Base-by-base conservation (phyloP, 2,888 invertebrate genomes). In the Drosophila pegasa region DNA sequence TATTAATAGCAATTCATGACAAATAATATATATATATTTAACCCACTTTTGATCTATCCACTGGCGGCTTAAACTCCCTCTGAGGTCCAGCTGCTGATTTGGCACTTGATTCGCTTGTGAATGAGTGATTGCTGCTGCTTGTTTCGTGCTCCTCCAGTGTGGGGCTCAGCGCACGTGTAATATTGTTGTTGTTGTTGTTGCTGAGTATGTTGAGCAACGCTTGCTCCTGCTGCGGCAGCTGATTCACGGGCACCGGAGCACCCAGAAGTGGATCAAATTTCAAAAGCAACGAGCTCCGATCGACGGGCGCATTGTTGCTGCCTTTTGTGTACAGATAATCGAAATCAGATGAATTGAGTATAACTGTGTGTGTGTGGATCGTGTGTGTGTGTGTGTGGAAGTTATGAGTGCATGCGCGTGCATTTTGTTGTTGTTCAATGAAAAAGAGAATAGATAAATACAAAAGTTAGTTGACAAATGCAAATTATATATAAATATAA, bases 291-390 rank as follows among this genome's bases (percentile, higher is more conserved):
- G 92, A 92, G 74, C 89, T 91, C 45, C 92, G 90, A 87, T 90
- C 89, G 63, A 89, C 78, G 67, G 89, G 88, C 37, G 78, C 86
- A 83, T 87, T 88, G 74, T 81, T 89, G 81, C 87, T 90, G 87
- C 92, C 92, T 90, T 92, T 92, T 40, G 92, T 90, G 80, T 91
- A 86, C 69, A 92, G 85, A 89, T 90, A 92, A 88, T 92, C 92
- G 78, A 92, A 92, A 87, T 92, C 92, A 71, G 90, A 90, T 84
- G 91, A 86, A 80, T 91, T 91, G 51, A 92, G 87, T 77, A 92
- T 90, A 67, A 92, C 92, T 92, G 84, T 57, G 20, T 40, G 29
- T 31, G 37, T 58, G 43, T 48, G 31, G 10, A 45, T 16, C 33
- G 29, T 67, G 40, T 55, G 29, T 41, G 59, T 69, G 31, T 66